Base-by-base conservation (phyloP, 1,140 invertebrate species). In the Physella acuta region DNA sequence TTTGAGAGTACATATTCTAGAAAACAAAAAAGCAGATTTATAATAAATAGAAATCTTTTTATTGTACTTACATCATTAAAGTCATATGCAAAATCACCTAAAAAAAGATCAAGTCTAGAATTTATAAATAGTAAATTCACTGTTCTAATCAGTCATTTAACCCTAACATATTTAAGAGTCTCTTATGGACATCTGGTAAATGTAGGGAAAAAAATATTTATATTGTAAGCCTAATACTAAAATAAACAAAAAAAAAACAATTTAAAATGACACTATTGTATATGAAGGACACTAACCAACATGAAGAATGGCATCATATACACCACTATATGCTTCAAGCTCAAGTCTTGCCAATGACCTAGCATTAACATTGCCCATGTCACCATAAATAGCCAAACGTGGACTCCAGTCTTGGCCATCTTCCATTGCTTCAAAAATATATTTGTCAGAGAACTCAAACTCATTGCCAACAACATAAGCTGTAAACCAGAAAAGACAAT, bases 361-460 rank as follows among this genome's bases (percentile, higher is more conserved):
- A 30, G 93, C 93, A 87, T 97, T 96, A 74, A 90, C 90, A 85
- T 92, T 94, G 2, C 94, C 94, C 90, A 97, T 91, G 84, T 97
- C 94, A 0, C 94, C 95, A 81, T 91, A 97, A 70, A 97, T 89
- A 24, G 92, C 93, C 52, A 97, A 84, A 8, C 88, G 85, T 0
- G 94, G 92, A 52, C 89, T 87, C 93, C 94, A 97, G 33, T 88
- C 76, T n/a, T 69, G 33, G 24, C 76, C 76, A 11, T 65, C 73
- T 17, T 59, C 68, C 71, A 79, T 76, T 0, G 80, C 74, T 30
- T 53, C 63, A 68, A 81, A 83, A 11, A n/a, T 70, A 55, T 68
- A 75, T 20, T 70, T 2, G 0, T 75, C 60, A 66, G 79, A 80
- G 73, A 76, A 78, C 24, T 72, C 73, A 34, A 66, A 61, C 11